These are phyloP conservation scores for Oryzias dopingdopingensis DNA, from an alignment of 2,797 vertebrate genomes.

Conservation along the genomic window DNA sequence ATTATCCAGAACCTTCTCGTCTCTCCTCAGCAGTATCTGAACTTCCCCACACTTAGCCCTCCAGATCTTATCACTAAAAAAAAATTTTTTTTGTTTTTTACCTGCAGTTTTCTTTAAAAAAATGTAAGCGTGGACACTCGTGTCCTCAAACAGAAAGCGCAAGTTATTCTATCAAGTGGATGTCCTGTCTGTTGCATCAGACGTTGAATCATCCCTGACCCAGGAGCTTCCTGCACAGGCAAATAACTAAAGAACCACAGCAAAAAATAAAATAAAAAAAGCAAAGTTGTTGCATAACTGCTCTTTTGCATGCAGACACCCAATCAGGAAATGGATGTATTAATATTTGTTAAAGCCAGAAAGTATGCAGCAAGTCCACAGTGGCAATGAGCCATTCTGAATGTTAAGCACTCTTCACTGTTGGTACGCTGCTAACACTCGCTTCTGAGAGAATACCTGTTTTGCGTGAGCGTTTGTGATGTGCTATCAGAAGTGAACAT, in stretches of 20 bases:
- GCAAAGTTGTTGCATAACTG: slow-evolving; percentile 27
- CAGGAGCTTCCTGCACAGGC: slow-evolving; percentile 2
- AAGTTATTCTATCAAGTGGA: slow-evolving; percentile 11
- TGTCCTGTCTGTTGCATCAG: slow-evolving; percentile 62
- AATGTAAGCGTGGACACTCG: neutral
- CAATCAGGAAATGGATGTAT: slow-evolving; percentile 27
- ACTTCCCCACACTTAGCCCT: neutral
- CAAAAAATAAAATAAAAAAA: slow-evolving; percentile 4
- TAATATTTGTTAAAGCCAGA: slow-evolving; percentile 18
- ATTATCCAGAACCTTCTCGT: slow-evolving; percentile 46
- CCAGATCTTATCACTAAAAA: slow-evolving; percentile 9
- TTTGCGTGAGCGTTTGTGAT: neutral
- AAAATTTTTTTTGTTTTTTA: slow-evolving; percentile 5
- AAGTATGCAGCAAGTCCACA: slow-evolving; percentile 17
- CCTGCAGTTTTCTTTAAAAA: neutral
- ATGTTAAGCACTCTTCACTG: slow-evolving; percentile 5
- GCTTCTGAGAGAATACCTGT: slow-evolving; percentile 7
- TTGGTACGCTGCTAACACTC: slow-evolving; percentile 7
- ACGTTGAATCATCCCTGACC: slow-evolving; percentile 9
- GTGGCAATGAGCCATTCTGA: slow-evolving; percentile 12
- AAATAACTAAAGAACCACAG: slow-evolving; percentile 26
- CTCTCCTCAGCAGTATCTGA: slow-evolving; percentile 5
- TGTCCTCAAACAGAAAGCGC: slow-evolving; percentile 19
- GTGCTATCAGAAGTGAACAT: slow-evolving; percentile 28
- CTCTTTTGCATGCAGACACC: slow-evolving; percentile 16